These are phyloP conservation scores for Acrossocheilus wenchowensis DNA, from an alignment of 2,797 vertebrate genomes.

Conservation along the genomic window DNA sequence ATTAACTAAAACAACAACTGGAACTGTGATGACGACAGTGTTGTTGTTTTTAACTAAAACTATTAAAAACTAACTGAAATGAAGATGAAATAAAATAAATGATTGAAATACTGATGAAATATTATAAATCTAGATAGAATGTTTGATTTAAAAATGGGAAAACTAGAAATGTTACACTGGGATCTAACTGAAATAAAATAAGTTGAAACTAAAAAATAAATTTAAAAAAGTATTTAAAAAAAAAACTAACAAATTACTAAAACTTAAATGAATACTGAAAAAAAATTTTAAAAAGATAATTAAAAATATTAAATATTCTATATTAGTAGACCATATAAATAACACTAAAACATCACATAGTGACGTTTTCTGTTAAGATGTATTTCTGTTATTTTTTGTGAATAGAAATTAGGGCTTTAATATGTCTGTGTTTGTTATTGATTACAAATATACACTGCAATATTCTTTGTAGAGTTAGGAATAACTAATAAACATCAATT, in stretches of 20 bases:
- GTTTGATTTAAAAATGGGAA: background rate
- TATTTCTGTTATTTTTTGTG: background rate
- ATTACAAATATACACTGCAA: background rate
- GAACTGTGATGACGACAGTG: background rate
- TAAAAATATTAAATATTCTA: background rate
- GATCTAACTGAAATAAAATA: background rate
- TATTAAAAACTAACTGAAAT: background rate
- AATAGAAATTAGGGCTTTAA: background rate
- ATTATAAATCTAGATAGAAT: background rate
- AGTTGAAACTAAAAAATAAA: background rate
- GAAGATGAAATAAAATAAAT: background rate
- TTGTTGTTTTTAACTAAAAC: background rate
- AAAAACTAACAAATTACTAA: background rate
- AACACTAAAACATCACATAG: background rate
- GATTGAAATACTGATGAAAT: background rate
- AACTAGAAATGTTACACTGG: background rate
- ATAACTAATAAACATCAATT: background rate
- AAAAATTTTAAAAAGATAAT: background rate
- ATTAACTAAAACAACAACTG: constrained; percentile 16
- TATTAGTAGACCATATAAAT: background rate
- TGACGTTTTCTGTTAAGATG: background rate
- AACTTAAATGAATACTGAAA: background rate
- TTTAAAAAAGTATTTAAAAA: background rate
- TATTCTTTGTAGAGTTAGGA: background rate
- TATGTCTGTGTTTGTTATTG: background rate